Conservation (phyloP, 2,113 vertebrate species). For the Cyphomyrus plagiostoma region DNA sequence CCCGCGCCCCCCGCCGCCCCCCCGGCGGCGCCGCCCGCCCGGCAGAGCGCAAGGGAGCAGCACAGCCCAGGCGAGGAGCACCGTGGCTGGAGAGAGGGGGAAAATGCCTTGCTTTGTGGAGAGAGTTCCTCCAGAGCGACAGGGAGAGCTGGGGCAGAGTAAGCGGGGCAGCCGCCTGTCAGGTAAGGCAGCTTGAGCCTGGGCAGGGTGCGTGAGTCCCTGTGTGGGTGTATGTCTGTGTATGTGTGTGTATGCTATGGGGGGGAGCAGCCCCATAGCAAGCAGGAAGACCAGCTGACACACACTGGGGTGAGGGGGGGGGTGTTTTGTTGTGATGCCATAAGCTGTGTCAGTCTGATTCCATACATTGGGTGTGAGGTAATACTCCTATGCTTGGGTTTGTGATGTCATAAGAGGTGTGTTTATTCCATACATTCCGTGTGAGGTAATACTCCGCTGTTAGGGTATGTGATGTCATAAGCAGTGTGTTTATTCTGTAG, state of each 20-base stretch:
- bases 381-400: not conserved
- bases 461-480: not conserved
- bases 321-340: slow-evolving; percentile 33
- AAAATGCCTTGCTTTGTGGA: slow-evolving; percentile 75
- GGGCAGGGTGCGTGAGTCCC: not conserved
- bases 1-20: no score
- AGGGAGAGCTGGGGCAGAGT: slow-evolving; percentile 65
- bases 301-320: slow-evolving; percentile 18
- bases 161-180: slow-evolving; percentile 61
- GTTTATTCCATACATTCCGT: not conserved
- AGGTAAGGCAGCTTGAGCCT: slow-evolving; percentile 53
- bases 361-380: not conserved
- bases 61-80: slow-evolving; percentile 28
- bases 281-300: slow-evolving; percentile 18
- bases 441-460: not conserved
- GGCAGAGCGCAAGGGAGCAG: slow-evolving; percentile 30
- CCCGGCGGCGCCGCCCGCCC: no score
- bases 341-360: not conserved
- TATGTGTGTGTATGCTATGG: not conserved
- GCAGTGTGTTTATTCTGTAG: not conserved
- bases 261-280: not conserved
- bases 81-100: slow-evolving; percentile 33
- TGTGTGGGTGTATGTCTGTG: not conserved
- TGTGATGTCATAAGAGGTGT: not conserved
- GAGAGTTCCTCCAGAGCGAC: slow-evolving; percentile 68